These are phyloP conservation scores for Cephus nigrinus DNA, from an alignment of 2,888 invertebrate genomes.

Conservation along the genomic window DNA sequence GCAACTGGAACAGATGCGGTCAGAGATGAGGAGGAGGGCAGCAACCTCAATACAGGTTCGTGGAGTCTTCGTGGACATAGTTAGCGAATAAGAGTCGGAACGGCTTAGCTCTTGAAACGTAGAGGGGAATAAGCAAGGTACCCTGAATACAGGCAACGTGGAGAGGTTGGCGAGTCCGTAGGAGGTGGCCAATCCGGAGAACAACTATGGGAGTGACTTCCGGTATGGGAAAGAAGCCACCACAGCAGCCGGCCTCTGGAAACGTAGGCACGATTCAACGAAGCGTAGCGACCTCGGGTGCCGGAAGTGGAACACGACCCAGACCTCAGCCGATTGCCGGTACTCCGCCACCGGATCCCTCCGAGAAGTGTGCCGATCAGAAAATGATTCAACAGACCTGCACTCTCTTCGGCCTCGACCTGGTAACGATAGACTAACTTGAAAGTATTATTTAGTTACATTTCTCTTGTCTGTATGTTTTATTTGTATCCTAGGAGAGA, in stretches of 20 bases:
- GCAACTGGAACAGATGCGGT: conserved; percentile 85
- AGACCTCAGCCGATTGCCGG: conserved; percentile 92
- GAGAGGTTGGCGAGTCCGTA: conserved; percentile 82
- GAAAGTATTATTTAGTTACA: background rate
- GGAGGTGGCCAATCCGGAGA: conserved; percentile 74
- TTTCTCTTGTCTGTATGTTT: background rate
- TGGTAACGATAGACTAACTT: conserved; percentile 70
- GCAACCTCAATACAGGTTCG: conserved; percentile 80
- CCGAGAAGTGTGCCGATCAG: conserved; percentile 84
- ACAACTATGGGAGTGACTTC: conserved; percentile 49
- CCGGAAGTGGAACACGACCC: conserved; percentile 74
- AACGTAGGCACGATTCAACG: conserved; percentile 55
- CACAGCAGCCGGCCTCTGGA: conserved; percentile 40
- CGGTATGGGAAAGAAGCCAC: conserved; percentile 55
- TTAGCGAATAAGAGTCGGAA: too few relatives aligned
- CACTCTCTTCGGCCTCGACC: conserved; percentile 88
- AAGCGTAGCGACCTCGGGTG: conserved; percentile 52
- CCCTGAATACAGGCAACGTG: conserved; percentile 73
- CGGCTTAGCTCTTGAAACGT: too few relatives aligned
- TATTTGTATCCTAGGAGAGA: conserved; percentile 73
- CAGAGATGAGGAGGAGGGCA: conserved; percentile 81
- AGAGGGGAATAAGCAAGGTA: too few relatives aligned
- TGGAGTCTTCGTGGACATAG: background rate
- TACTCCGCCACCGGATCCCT: conserved; percentile 85
- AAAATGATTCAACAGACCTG: conserved; percentile 92